These are phyloP conservation scores for Toxotes jaculatrix DNA, from an alignment of 2,113 vertebrate genomes.

Conservation along the genomic window DNA sequence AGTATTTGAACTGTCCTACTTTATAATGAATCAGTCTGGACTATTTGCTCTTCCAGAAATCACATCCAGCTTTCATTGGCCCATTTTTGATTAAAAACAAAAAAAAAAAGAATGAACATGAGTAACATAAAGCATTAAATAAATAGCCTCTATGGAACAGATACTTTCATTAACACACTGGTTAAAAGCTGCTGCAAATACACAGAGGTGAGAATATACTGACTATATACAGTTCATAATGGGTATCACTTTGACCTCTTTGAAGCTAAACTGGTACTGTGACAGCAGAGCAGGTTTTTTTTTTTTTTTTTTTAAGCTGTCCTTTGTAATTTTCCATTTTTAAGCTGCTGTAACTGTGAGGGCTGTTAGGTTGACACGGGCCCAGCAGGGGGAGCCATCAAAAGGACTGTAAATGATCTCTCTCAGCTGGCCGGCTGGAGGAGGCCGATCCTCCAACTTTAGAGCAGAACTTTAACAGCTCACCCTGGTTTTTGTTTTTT, in stretches of 20 bases:
- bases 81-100: conserved; percentile 12
- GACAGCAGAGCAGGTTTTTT: conserved; percentile 2
- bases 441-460: not conserved
- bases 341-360: not conserved
- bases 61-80: conserved; percentile 7
- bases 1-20: not conserved
- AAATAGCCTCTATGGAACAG: conserved; percentile 54
- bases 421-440: conserved; percentile 40
- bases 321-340: not conserved
- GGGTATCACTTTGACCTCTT: conserved; percentile 27
- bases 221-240: conserved; percentile 64
- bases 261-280: conserved; percentile 9
- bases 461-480: not conserved
- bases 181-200: conserved; percentile 47
- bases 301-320: no score
- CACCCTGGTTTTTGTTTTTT: not conserved
- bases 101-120: not conserved
- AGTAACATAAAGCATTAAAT: conserved; percentile 53
- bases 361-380: not conserved
- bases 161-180: conserved; percentile 29
- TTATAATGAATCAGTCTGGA: not conserved
- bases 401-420: conserved; percentile 14
- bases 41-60: conserved; percentile 5
- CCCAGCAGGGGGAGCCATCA: conserved; percentile 11
- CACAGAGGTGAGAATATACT: conserved; percentile 16